Base-by-base conservation (phyloP, 2,888 invertebrate species). In the Zeuzera pyrina region DNA sequence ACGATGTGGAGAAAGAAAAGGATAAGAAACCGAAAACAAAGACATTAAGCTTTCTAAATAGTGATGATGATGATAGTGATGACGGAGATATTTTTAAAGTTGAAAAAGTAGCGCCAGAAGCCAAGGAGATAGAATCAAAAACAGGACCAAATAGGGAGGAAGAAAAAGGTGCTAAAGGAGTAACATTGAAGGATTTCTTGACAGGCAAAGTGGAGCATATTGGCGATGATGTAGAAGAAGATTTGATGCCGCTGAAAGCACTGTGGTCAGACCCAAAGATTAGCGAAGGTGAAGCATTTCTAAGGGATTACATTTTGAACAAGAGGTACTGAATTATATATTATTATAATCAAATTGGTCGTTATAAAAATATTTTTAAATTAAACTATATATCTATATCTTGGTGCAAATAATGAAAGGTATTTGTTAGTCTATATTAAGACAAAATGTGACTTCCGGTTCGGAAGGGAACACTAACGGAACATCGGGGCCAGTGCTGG, bases 251-350 rank as follows among this genome's bases (percentile, higher is more conserved):
- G 0, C 70, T 97, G 19, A 91, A 91, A 48, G 90, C 92, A 13
- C 92, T 91, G 54, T 97, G 97, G 97, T 89, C 86, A 8, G 88
- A 92, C 67, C 92, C 93, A 10, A 88, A 91, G 41, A 76, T 98
- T 12, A 91, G 92, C 47, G 87, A 90, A 32, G 91, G 89, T 16
- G 98, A 98, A 61, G 91, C 91, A 33, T 99, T 96, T 71, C 81
- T 99, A 1, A 86, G 94, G 33, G 97, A 99, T 72, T 98, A 94
- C 64, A 90, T 98, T 45, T 76, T 98, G 21, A 93, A 97, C 58
- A 93, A 95, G 66, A 89, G 89, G 77, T 88, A 68, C 39, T 27
- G 25, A 21, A n/a, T n/a, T 21, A 2, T 2, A 12, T 28, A 2
- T 5, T 14, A 13, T 15, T 28, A 28, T 10, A 8, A 12, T 30